phyloP scores from a whole-genome alignment of 2,888 invertebrate genomes.

The Terebella lapidaria region DNA sequence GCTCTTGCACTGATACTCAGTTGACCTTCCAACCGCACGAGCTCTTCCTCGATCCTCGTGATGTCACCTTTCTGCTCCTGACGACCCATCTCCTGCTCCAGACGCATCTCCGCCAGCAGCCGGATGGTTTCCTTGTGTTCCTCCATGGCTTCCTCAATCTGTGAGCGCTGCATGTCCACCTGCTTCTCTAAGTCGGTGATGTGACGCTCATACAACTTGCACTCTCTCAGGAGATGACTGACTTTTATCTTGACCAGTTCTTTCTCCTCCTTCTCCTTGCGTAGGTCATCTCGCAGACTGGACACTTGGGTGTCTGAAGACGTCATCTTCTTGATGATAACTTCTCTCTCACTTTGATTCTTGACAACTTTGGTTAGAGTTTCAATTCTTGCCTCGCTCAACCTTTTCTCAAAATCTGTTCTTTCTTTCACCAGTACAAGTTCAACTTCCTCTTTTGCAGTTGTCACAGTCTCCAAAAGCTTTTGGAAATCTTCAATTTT shows the following conservation, averaged over 20 bases:
- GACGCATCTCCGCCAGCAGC: constrained; percentile 17
- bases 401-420: constrained; percentile 11
- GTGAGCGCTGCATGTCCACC: constrained; percentile 9
- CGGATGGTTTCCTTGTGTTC: constrained; percentile 22
- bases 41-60: constrained; percentile 12
- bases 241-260: constrained; percentile 17
- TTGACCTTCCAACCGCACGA: constrained; percentile 13
- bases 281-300: constrained; percentile 9
- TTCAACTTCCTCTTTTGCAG: constrained; percentile 14
- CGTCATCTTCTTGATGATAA: constrained; percentile 10
- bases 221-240: constrained; percentile 15
- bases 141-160: constrained; percentile 15
- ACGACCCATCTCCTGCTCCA: constrained; percentile 12
- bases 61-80: constrained; percentile 16
- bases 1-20: neutral
- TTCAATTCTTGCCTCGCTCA: constrained; percentile 10
- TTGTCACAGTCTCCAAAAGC: constrained; percentile 10
- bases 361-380: constrained; percentile 1
- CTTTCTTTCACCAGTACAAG: constrained; percentile 11
- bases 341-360: neutral
- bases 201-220: constrained; percentile 18
- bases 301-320: constrained; percentile 10
- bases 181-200: constrained; percentile 14
- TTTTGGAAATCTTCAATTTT: constrained; percentile 9
- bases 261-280: constrained; percentile 14